Base-by-base conservation (phyloP, 2,113 vertebrate genomes). In the Odontophorus gujanensis region DNA sequence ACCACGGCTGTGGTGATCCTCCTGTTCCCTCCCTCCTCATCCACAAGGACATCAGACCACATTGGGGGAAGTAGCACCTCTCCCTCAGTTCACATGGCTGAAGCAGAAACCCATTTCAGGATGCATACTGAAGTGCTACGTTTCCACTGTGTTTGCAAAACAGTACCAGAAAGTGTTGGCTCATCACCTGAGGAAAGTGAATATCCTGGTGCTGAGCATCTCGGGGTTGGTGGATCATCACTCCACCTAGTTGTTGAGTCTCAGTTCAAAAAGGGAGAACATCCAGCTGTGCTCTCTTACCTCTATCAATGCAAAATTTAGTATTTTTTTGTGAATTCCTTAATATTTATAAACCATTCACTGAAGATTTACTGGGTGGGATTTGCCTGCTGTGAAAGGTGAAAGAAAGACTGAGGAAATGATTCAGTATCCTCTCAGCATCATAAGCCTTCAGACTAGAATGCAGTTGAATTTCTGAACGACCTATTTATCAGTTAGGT, bases 401-500 rank as follows among this genome's bases (percentile, higher is more conserved):
- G 55, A 91, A 95, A 95, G 81, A 88, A 69, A 86, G 51, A 90
- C 73, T 63, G 86, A 92, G 80, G 28, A 95, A 93, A 92, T 82
- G 3, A 90, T 89, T 93, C 92, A 81, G 32, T 91, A 87, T 65
- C 65, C 50, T 90, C 53, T 89, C 89, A 95, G 88, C 63, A 93
- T 88, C 88, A 88, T 87, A 92, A 90, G 73, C 95, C 81, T 91
- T 88, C 92, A 88, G 78, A 89, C 80, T 90, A 77, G 62, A 85
- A 94, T 95, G 94, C 51, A 79, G 92, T 85, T 86, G 96, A 94
- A 96, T 95, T 95, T 92, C 72, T 72, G 87, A 93, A 89, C 0
- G 28, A 93, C 93, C 92, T 95, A 85, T 96, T 97, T 97, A 95
- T 93, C 94, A 85, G 85, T 66, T 80, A 96, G 87, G 71, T 94